These are phyloP conservation scores for Eupithecia tripunctaria DNA, from an alignment of 2,888 invertebrate genomes.

Conservation along the genomic window DNA sequence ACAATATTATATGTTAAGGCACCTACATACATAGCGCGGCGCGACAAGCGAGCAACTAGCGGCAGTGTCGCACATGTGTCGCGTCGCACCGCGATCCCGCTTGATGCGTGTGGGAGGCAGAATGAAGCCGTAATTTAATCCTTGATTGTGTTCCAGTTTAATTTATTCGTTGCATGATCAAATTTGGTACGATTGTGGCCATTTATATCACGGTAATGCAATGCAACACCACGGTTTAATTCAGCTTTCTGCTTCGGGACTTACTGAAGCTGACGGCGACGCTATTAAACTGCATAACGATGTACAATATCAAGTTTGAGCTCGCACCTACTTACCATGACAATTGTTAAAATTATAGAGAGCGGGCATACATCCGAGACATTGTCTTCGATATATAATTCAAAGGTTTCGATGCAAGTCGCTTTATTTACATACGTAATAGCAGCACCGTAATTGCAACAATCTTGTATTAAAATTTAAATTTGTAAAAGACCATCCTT, in stretches of 20 bases:
- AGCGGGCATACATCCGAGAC: slow-evolving; percentile 48
- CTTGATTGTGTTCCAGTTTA: slow-evolving; percentile 82
- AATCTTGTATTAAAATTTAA: slow-evolving; percentile 55
- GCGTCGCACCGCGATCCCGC: slow-evolving; percentile 58
- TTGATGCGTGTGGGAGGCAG: slow-evolving; percentile 72
- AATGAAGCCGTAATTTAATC: slow-evolving; percentile 83
- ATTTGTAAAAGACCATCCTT: slow-evolving; percentile 51
- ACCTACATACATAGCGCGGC: slow-evolving; percentile 68
- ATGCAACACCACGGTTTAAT: slow-evolving; percentile 59
- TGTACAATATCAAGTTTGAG: slow-evolving; percentile 23
- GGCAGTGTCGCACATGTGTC: slow-evolving; percentile 74
- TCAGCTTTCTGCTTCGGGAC: slow-evolving; percentile 56
- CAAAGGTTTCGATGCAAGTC: slow-evolving; percentile 47
- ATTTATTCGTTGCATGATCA: slow-evolving; percentile 81
- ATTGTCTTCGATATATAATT: slow-evolving; percentile 49
- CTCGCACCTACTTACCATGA: slow-evolving; percentile 37
- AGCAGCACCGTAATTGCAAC: slow-evolving; percentile 50
- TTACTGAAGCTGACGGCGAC: slow-evolving; percentile 38
- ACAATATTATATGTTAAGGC: slow-evolving; percentile 79
- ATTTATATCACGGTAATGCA: slow-evolving; percentile 71
- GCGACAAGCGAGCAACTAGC: slow-evolving; percentile 38
- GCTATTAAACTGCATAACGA: slow-evolving; percentile 47
- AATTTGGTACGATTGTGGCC: slow-evolving; percentile 79
- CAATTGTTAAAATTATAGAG: slow-evolving; percentile 54
- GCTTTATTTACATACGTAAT: slow-evolving; percentile 58